Evolutionary conservation across 1,140 invertebrate species (phyloP).

Genomic region (Grapholita molesta): DNA sequence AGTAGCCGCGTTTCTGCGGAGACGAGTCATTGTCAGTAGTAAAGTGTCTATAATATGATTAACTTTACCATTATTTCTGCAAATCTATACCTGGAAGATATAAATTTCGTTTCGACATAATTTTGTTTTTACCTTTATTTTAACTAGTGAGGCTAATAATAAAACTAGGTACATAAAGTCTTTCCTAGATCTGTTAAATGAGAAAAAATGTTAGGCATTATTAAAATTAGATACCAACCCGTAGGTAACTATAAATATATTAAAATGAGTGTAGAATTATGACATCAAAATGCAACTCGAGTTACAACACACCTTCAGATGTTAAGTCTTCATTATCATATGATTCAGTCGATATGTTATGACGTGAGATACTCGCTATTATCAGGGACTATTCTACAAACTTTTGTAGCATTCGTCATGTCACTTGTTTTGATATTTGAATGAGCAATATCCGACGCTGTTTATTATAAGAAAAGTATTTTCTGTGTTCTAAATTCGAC

Average conservation of each 20-base stretch:
- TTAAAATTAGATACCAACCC: too few species aligned
- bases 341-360: too few species aligned
- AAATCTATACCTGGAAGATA: too few species aligned
- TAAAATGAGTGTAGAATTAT: neutral
- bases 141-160: too few species aligned
- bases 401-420: neutral
- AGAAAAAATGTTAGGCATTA: neutral
- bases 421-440: slow-evolving; percentile 33
- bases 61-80: too few species aligned
- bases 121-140: too few species aligned
- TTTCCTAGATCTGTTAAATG: too few species aligned
- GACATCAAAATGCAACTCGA: neutral
- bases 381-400: neutral
- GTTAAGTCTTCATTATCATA: too few species aligned
- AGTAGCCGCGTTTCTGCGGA: neutral
- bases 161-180: too few species aligned
- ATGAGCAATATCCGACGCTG: slow-evolving; percentile 37
- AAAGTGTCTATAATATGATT: neutral
- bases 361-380: neutral
- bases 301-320: too few species aligned
- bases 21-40: neutral
- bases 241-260: neutral
- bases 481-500: slow-evolving; percentile 37
- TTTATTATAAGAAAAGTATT: slow-evolving; percentile 41
- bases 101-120: too few species aligned